phyloP scores from a whole-genome alignment of 2,888 invertebrate species.

The Parnassius apollo region DNA sequence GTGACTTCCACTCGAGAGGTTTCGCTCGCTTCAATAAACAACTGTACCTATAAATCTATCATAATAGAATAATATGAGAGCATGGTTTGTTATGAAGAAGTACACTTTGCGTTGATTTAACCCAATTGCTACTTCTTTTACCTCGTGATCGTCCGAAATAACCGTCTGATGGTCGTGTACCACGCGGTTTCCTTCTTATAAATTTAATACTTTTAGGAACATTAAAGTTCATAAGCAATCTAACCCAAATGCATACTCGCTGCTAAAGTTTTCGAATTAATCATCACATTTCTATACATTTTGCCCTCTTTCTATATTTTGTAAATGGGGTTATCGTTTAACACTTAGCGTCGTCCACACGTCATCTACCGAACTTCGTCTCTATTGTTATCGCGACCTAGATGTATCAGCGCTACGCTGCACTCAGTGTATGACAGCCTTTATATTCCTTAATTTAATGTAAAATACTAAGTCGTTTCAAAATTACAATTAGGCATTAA shows the following conservation, averaged over 20 bases:
- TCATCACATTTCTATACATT: background rate
- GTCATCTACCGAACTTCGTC: constrained; percentile 15
- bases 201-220: too few species aligned
- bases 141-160: too few species aligned
- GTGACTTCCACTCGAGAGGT: background rate
- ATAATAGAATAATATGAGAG: constrained; percentile 5
- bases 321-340: constrained; percentile 17
- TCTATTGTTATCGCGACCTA: constrained; percentile 18
- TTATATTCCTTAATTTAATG: background rate
- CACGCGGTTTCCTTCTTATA: too few species aligned
- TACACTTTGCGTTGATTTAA: background rate
- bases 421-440: constrained; percentile 1
- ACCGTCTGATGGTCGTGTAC: too few species aligned
- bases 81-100: background rate
- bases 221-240: background rate
- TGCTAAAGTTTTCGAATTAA: background rate
- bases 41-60: background rate
- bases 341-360: constrained; percentile 1
- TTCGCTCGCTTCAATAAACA: background rate
- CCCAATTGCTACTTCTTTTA: too few species aligned
- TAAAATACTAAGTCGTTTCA: constrained; percentile 14
- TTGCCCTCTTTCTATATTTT: constrained; percentile 7
- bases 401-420: constrained; percentile 3
- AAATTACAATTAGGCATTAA: constrained; percentile 12
- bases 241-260: too few species aligned